Percentiles rank a stretch among this genome's conserved stretches.
phyloP scores from a whole-genome alignment of 2,113 vertebrate genomes.

The Ameiurus melas region DNA sequence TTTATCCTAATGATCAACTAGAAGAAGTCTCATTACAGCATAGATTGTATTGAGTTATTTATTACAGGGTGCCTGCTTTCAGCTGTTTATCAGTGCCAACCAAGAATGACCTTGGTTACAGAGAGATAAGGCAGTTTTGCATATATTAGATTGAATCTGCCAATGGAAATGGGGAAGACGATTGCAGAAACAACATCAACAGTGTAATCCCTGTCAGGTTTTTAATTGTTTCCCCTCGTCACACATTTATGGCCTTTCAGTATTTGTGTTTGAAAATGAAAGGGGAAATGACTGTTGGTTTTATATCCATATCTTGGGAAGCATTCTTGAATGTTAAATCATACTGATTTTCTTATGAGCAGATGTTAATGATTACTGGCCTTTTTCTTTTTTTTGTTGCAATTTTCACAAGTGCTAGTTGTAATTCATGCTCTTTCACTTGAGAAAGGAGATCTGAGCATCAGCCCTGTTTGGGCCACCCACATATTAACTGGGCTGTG shows the following conservation, averaged over 20 bases:
- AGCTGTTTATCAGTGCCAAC: constrained; percentile 57
- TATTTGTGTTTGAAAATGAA: constrained; percentile 25
- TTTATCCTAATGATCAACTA: constrained; percentile 41
- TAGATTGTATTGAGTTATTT: constrained; percentile 39
- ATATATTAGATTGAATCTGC: constrained; percentile 34
- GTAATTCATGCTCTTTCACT: constrained; percentile 30
- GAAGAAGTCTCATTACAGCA: constrained; percentile 41
- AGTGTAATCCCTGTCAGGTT: not conserved
- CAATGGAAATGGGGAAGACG: not conserved
- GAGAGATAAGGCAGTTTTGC: constrained; percentile 35
- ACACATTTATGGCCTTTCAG: constrained; percentile 10
- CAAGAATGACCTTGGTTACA: constrained; percentile 54
- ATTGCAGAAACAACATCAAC: constrained; percentile 10
- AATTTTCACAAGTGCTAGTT: not conserved
- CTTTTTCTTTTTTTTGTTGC: not conserved
- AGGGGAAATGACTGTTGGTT: constrained; percentile 17
- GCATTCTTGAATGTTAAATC: constrained; percentile 1
- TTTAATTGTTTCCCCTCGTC: not conserved
- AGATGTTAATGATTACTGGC: constrained; percentile 11
- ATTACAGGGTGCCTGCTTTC: constrained; percentile 46
- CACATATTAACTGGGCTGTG: constrained; percentile 54
- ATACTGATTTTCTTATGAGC: not conserved
- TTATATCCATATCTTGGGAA: not conserved
- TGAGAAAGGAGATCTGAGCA: constrained; percentile 59
- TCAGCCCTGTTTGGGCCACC: constrained; percentile 66